phyloP scores from a whole-genome alignment of 2,888 invertebrate genomes.

The Plagodis pulveraria region DNA sequence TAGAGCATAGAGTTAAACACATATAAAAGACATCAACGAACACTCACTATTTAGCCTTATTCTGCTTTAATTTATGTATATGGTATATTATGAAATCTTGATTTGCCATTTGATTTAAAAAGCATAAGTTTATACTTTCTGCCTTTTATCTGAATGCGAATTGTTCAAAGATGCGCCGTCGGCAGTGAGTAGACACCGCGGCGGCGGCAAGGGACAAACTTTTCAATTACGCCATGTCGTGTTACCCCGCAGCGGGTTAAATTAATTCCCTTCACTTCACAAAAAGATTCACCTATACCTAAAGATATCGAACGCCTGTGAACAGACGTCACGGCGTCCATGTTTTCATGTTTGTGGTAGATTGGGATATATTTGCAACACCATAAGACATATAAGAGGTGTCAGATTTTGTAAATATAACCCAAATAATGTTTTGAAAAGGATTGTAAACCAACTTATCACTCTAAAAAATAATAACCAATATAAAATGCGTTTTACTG shows the following conservation, averaged over 20 bases:
- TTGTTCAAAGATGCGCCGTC: slow-evolving; percentile 47
- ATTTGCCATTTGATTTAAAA: no score
- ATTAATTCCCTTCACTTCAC: slow-evolving; percentile 85
- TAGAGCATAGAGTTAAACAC: slow-evolving; percentile 1
- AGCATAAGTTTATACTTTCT: no score
- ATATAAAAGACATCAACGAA: slow-evolving; percentile 11
- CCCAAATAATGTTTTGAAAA: no score
- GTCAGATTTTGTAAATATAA: neutral
- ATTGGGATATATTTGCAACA: slow-evolving; percentile 22
- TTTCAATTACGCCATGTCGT: slow-evolving; percentile 84
- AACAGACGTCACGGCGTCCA: slow-evolving; percentile 67
- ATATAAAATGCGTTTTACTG: no score
- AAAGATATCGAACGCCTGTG: slow-evolving; percentile 62
- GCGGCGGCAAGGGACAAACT: slow-evolving; percentile 75
- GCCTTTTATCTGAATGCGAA: slow-evolving; percentile 11
- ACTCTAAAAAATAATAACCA: no score
- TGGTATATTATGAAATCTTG: no score
- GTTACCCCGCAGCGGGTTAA: slow-evolving; percentile 85
- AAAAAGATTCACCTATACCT: slow-evolving; percentile 78
- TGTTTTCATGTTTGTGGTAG: slow-evolving; percentile 7
- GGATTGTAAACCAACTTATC: no score
- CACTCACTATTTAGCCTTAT: neutral
- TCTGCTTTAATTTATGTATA: no score
- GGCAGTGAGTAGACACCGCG: slow-evolving; percentile 37
- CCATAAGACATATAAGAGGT: neutral